A percentile compares a stretch with the other conserved stretches of the same genome.
These are phyloP conservation scores for Ditula angustiorana DNA, from an alignment of 2,888 invertebrate species.

Conservation along the genomic window DNA sequence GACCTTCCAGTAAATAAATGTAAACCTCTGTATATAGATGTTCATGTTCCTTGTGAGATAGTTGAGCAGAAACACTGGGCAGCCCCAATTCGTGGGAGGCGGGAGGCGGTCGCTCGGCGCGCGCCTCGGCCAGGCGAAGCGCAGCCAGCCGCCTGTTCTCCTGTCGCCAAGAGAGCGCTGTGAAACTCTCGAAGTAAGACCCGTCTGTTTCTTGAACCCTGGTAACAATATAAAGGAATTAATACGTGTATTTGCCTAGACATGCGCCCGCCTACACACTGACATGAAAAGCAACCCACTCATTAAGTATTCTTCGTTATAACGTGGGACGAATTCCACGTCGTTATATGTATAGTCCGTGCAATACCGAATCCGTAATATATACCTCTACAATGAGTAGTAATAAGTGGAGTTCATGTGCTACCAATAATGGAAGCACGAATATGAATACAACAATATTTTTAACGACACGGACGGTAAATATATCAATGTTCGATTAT, in stretches of 20 bases:
- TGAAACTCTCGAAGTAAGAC: slow-evolving; percentile 97
- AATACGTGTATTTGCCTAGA: neutral
- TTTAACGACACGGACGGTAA: neutral
- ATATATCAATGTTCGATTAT: slow-evolving; percentile 4
- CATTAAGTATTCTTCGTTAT: neutral
- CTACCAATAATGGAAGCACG: neutral
- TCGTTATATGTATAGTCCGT: neutral
- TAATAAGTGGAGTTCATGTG: no score
- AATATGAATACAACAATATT: neutral
- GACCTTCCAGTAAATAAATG: neutral
- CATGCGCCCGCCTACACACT: neutral
- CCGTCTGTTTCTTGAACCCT: slow-evolving; percentile 98
- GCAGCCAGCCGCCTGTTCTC: slow-evolving; percentile 94
- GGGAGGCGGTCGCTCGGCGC: slow-evolving; percentile 89
- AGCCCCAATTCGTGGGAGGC: slow-evolving; percentile 88
- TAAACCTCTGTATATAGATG: slow-evolving; percentile 80
- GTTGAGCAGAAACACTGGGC: slow-evolving; percentile 91
- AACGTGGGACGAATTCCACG: neutral
- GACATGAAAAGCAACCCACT: neutral
- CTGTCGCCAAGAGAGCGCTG: slow-evolving; percentile 96
- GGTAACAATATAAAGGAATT: slow-evolving; percentile 43
- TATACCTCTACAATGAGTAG: no score
- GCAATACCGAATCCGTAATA: no score
- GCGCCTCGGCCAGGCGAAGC: slow-evolving; percentile 90
- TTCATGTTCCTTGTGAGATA: slow-evolving; percentile 80